Evolutionary conservation across 2,797 vertebrate species (phyloP).

Genomic region (Pseudochromis fuscus): DNA sequence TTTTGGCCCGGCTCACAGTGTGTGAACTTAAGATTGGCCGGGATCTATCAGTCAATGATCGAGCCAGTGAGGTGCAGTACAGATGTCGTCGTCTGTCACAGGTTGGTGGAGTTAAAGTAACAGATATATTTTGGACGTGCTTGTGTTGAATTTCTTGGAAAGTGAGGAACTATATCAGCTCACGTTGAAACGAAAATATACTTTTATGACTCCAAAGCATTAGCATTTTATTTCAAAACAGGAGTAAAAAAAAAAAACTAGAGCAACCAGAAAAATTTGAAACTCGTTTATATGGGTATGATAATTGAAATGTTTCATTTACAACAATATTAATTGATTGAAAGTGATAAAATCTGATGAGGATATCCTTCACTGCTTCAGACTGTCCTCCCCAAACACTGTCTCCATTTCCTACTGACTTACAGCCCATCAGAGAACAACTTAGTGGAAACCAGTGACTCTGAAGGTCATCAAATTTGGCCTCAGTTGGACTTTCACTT

Average conservation of each 20-base stretch:
- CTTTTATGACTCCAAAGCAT: too few species aligned
- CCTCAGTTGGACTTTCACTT: constrained; percentile 57
- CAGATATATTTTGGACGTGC: not conserved
- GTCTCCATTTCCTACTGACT: constrained; percentile 39
- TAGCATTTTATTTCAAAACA: not conserved
- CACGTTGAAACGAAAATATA: too few species aligned
- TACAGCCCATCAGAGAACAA: constrained; percentile 47
- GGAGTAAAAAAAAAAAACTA: too few species aligned
- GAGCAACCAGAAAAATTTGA: too few species aligned
- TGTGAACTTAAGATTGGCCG: constrained; percentile 65
- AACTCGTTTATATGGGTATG: too few species aligned
- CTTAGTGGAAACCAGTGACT: constrained; percentile 68
- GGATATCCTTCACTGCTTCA: constrained; percentile 14
- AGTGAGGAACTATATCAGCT: too few species aligned
- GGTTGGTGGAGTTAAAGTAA: not conserved
- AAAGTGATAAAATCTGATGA: constrained; percentile 21
- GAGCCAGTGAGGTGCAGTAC: constrained; percentile 20
- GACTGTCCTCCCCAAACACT: constrained; percentile 12
- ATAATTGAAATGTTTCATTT: too few species aligned
- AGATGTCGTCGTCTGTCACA: constrained; percentile 9
- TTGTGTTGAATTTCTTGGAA: constrained; percentile 1
- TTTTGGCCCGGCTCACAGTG: constrained; percentile 61
- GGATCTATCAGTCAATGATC: constrained; percentile 51
- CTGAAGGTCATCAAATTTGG: constrained; percentile 54
- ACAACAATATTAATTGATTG: constrained; percentile 13